Evolutionary conservation across 2,888 invertebrate species (phyloP).

Genomic region (Cephonodes hylas): DNA sequence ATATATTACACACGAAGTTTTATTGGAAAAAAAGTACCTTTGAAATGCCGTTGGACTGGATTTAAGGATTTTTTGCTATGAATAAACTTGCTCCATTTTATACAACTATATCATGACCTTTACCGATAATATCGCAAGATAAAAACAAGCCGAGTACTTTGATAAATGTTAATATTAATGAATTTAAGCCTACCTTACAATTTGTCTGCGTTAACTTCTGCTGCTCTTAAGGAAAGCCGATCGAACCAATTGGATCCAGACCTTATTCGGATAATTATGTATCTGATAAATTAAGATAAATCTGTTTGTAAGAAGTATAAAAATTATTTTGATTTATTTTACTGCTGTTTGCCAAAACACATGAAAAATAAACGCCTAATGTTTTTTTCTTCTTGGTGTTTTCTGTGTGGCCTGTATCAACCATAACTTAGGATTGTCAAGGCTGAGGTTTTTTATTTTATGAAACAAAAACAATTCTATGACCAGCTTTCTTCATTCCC

Average conservation of each 20-base stretch:
- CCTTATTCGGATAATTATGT: not conserved
- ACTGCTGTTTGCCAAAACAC: no score
- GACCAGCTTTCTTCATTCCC: no score
- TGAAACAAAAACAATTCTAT: no score
- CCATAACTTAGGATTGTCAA: no score
- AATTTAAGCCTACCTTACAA: not conserved
- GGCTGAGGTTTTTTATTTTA: no score
- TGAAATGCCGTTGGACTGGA: constrained; percentile 5
- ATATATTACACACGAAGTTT: constrained; percentile 13
- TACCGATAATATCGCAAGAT: constrained; percentile 15
- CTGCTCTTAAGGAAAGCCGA: not conserved
- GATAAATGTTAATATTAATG: not conserved
- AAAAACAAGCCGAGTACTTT: constrained; percentile 11
- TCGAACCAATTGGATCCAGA: not conserved
- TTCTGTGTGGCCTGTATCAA: no score
- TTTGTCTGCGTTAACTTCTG: not conserved
- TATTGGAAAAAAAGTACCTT: constrained; percentile 13
- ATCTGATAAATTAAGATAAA: not conserved
- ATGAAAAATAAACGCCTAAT: no score
- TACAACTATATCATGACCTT: constrained; percentile 21
- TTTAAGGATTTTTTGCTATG: constrained; percentile 9
- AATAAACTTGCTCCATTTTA: constrained; percentile 23
- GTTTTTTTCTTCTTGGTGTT: no score
- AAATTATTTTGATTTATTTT: no score
- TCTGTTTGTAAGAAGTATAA: not conserved